Evolutionary conservation across 2,888 invertebrate genomes (phyloP).

Genomic region (Lasius platythorax): DNA sequence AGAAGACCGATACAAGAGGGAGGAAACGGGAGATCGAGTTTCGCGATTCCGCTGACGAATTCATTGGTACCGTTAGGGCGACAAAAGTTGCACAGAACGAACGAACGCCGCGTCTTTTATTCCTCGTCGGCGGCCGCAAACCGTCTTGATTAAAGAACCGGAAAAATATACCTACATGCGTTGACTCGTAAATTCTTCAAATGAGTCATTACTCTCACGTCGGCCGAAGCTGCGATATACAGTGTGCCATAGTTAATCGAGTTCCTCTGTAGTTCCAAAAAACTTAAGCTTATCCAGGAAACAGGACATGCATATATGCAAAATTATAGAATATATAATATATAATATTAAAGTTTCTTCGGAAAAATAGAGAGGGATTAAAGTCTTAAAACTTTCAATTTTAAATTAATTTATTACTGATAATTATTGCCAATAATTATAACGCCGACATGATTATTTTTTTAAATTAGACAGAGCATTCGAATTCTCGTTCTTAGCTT

Average conservation of each 20-base stretch:
- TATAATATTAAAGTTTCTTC: neutral
- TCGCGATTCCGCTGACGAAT: conserved; percentile 66
- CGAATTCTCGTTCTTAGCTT: neutral
- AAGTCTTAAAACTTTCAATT: neutral
- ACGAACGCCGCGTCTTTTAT: conserved; percentile 51
- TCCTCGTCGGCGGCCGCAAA: conserved; percentile 47
- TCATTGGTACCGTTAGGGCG: conserved; percentile 69
- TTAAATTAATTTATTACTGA: neutral
- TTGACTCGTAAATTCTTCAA: conserved; percentile 38
- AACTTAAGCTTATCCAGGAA: neutral
- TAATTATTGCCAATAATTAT: neutral
- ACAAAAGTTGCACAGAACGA: conserved; percentile 62
- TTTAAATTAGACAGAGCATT: neutral
- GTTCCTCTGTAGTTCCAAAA: neutral
- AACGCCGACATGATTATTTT: neutral
- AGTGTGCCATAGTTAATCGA: neutral
- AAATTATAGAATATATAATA: neutral
- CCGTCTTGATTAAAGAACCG: conserved; percentile 70
- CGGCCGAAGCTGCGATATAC: neutral
- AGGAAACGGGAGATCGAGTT: conserved; percentile 65
- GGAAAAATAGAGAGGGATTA: neutral
- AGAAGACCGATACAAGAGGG: conserved; percentile 47
- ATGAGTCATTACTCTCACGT: conserved; percentile 24
- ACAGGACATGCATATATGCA: neutral
- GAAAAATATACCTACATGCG: conserved; percentile 30